Percentiles rank a stretch among this genome's conserved stretches.
phyloP scores from a whole-genome alignment of 1,140 invertebrate species.

The Papilio helenus region DNA sequence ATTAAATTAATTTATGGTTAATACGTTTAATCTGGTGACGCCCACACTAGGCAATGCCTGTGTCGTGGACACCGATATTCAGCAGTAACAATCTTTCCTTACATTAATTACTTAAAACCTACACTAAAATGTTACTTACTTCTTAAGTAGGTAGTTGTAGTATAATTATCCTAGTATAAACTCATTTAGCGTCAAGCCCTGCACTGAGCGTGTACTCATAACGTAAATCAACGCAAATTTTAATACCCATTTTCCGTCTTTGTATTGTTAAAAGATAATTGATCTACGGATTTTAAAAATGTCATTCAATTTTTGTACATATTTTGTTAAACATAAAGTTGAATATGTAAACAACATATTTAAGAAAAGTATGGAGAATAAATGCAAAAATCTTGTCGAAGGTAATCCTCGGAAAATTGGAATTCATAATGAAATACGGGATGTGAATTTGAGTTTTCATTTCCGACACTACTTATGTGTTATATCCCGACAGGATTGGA shows the following conservation, averaged over 20 bases:
- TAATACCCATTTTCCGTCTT: neutral
- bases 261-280: neutral
- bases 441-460: slow-evolving; percentile 4
- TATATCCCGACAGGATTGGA: neutral
- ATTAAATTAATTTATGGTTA: no score
- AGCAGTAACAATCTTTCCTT: no score
- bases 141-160: no score
- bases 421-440: neutral
- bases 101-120: no score
- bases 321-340: neutral
- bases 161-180: neutral
- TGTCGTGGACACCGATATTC: no score
- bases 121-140: no score
- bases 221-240: neutral
- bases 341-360: neutral
- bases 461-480: neutral
- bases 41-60: no score
- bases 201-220: neutral
- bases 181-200: neutral
- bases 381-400: neutral
- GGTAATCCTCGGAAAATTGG: slow-evolving; percentile 19
- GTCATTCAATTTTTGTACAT: slow-evolving; percentile 3
- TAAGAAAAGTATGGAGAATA: neutral
- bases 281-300: neutral
- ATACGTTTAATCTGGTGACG: no score